phyloP scores from a whole-genome alignment of 2,888 invertebrate genomes.

The Parnassius smintheus region DNA sequence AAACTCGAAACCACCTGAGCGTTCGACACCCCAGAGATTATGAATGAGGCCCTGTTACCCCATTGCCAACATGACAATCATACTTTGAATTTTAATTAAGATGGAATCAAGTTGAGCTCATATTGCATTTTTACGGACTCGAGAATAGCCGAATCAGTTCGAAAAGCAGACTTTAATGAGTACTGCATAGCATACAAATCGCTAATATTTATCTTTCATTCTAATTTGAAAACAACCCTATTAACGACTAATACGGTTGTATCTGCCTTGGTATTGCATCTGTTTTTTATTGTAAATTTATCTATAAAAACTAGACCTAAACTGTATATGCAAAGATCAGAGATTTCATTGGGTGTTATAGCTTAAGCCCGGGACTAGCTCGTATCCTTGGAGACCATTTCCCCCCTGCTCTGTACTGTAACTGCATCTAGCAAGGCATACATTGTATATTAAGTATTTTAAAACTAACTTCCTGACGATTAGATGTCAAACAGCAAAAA shows the following conservation, averaged over 20 bases:
- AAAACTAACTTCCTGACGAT: constrained; percentile 44
- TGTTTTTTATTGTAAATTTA: constrained; percentile 31
- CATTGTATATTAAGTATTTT: constrained; percentile 17
- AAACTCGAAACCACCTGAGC: constrained; percentile 76
- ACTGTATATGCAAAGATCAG: constrained; percentile 8
- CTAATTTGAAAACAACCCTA: constrained; percentile 8
- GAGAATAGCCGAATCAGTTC: constrained; percentile 72
- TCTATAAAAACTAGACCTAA: constrained; percentile 34
- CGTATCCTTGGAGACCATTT: constrained; percentile 68
- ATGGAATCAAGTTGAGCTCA: constrained; percentile 37
- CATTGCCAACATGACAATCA: too few species aligned
- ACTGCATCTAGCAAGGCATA: constrained; percentile 54
- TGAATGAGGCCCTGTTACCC: constrained; percentile 55
- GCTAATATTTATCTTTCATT: constrained; percentile 49
- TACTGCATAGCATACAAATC: constrained; percentile 70
- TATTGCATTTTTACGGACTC: constrained; percentile 33
- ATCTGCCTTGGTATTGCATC: neutral
- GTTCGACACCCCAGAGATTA: constrained; percentile 72
- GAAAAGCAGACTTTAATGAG: constrained; percentile 71
- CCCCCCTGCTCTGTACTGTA: constrained; percentile 36
- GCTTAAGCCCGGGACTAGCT: constrained; percentile 64
- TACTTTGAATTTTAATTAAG: constrained; percentile 7
- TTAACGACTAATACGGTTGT: neutral
- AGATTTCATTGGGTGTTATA: constrained; percentile 26
- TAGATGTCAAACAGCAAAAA: constrained; percentile 28